Conservation (phyloP, 2,888 invertebrate genomes). For the Cantharis rufa region DNA sequence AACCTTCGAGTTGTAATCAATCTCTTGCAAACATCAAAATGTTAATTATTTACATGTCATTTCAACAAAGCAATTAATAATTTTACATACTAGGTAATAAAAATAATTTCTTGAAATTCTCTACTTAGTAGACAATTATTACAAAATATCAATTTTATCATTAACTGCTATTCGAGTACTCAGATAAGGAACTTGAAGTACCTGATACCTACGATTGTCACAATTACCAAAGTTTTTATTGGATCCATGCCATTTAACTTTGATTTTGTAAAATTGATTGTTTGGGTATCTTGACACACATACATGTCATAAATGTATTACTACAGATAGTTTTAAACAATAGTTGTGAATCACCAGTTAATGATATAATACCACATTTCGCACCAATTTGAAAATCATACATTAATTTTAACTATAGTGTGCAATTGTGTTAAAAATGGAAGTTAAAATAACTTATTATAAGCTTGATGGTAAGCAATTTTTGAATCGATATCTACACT, state of each 20-base stretch:
- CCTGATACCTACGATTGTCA: background rate
- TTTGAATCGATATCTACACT: background rate
- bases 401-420: background rate
- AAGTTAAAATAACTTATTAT: background rate
- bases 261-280: background rate
- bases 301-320: background rate
- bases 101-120: background rate
- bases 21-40: background rate
- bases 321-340: background rate
- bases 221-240: background rate
- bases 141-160: background rate
- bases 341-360: background rate
- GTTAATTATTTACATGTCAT: background rate
- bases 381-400: background rate
- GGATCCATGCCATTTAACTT: background rate
- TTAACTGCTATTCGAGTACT: background rate
- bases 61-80: background rate
- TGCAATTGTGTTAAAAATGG: background rate
- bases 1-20: background rate
- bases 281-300: background rate
- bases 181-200: background rate
- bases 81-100: background rate
- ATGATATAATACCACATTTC: background rate
- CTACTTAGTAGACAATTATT: background rate
- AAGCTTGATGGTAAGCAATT: constrained; percentile 2